Evolutionary conservation across 2,113 vertebrate genomes (phyloP).

Genomic region (Tretioscincus oriximinensis): DNA sequence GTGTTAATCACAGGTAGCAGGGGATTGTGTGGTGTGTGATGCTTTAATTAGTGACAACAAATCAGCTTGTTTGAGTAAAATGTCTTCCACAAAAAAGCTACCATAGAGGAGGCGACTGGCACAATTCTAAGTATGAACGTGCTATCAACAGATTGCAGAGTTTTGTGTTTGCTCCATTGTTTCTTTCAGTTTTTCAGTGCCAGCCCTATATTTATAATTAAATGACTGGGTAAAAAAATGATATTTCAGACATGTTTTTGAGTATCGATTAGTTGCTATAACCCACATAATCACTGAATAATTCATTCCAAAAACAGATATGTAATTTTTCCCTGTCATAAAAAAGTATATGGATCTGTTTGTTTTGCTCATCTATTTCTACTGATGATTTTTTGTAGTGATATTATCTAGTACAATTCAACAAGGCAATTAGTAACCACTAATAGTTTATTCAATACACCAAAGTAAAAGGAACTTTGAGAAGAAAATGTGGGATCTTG

Average conservation of each 20-base stretch:
- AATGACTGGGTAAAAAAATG: neutral
- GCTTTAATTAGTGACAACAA: constrained; percentile 38
- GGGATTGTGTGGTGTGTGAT: neutral
- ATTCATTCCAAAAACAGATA: neutral
- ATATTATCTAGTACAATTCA: neutral
- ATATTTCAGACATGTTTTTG: neutral
- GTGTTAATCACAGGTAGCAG: constrained; percentile 24
- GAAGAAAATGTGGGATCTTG: too few species aligned
- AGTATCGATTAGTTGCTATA: neutral
- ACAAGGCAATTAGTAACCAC: neutral
- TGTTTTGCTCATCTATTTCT: neutral
- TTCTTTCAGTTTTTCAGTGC: neutral
- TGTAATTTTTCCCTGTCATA: neutral
- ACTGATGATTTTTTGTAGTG: neutral
- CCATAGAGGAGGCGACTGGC: neutral
- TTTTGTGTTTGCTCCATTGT: neutral
- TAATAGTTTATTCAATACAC: too few species aligned
- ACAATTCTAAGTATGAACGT: neutral
- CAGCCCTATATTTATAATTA: neutral
- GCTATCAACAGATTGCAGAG: neutral
- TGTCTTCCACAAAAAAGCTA: neutral
- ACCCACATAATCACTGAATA: neutral
- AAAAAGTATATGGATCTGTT: neutral
- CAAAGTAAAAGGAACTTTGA: too few species aligned
- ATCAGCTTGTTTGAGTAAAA: constrained; percentile 5